Evolutionary conservation across 92 coral and sea anemone species (phyloP).

Genomic region (Porites cylindrica): DNA sequence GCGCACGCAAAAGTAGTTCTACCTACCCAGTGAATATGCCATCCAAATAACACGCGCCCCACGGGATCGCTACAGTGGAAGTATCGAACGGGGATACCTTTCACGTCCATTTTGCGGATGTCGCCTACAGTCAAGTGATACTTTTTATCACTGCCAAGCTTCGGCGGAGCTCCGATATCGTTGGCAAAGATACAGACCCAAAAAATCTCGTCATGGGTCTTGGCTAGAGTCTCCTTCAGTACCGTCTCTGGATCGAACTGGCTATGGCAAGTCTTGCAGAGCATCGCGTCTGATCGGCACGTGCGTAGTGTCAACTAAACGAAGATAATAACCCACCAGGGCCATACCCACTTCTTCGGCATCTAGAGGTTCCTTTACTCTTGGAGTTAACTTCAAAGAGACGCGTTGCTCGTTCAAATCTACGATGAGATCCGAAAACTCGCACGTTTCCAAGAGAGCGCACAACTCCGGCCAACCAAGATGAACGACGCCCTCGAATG

Average conservation of each 20-base stretch:
- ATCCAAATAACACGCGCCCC: constrained; percentile 3
- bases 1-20: constrained; percentile 1
- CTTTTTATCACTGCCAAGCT: not conserved
- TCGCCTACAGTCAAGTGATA: not conserved
- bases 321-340: constrained; percentile 1
- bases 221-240: not conserved
- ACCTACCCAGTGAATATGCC: constrained; percentile 16
- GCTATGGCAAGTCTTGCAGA: constrained; percentile 1
- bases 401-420: not conserved
- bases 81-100: not conserved
- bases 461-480: not conserved
- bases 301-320: not conserved
- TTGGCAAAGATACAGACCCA: constrained; percentile 18
- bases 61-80: not conserved
- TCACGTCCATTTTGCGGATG: not conserved
- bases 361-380: not conserved
- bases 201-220: not conserved
- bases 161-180: not conserved
- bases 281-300: not conserved
- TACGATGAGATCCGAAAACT: not conserved
- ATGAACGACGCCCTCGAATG: not conserved
- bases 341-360: constrained; percentile 2
- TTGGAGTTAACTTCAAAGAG: not conserved
- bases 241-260: not conserved
- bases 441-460: not conserved